phyloP scores from a whole-genome alignment of 2,797 vertebrate species.

The Enteromius afrohamiltoni region DNA sequence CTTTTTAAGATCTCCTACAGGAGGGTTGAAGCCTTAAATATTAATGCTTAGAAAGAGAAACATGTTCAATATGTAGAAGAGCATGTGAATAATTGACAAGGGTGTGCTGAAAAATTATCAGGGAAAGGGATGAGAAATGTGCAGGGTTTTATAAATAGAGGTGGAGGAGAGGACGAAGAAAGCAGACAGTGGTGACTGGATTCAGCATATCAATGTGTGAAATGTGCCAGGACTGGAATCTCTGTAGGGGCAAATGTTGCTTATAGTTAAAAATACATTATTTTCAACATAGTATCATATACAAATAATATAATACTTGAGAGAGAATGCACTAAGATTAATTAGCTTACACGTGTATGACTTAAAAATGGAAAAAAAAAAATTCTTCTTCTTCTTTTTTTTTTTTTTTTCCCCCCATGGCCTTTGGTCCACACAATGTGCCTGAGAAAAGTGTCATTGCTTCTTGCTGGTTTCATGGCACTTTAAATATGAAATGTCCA shows the following conservation, averaged over 20 bases:
- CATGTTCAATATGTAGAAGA: constrained; percentile 79
- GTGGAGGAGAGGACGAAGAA: constrained; percentile 1
- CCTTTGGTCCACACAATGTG: background rate
- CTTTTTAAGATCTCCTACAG: constrained; percentile 70
- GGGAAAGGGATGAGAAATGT: constrained; percentile 31
- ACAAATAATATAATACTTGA: too few relatives aligned
- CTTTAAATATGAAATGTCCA: background rate
- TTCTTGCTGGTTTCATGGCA: background rate
- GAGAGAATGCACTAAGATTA: background rate
- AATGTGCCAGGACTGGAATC: background rate
- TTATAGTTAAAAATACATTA: background rate
- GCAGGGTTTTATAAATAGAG: constrained; percentile 47
- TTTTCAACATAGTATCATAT: background rate
- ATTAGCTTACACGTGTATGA: background rate
- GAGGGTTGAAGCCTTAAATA: constrained; percentile 69
- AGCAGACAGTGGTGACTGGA: constrained; percentile 6
- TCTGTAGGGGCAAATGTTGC: background rate
- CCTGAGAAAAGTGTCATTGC: background rate
- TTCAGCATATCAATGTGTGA: background rate
- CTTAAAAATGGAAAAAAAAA: too few relatives aligned
- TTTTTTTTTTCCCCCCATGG: too few relatives aligned
- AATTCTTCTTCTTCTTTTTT: background rate
- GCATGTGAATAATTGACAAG: constrained; percentile 76
- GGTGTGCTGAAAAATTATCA: constrained; percentile 69
- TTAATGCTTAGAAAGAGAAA: constrained; percentile 76